Evolutionary conservation across 2,888 invertebrate species (phyloP).

Genomic region (Heterodera filipjevi): DNA sequence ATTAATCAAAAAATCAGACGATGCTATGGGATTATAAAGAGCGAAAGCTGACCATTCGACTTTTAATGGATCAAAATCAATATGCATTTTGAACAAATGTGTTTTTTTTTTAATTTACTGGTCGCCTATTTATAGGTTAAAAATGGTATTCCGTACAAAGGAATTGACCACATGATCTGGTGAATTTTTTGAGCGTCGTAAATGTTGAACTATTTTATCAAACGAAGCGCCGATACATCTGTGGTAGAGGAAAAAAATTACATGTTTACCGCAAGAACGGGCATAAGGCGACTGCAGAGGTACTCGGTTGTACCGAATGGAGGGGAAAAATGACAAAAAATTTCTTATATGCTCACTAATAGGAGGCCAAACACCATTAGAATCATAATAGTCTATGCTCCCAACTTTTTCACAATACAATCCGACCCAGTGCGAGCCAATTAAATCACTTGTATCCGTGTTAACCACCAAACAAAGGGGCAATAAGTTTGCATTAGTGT

Average conservation of each 20-base stretch:
- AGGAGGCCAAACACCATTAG: slow-evolving; percentile 19
- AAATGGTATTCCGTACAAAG: not conserved
- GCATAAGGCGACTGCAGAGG: slow-evolving; percentile 23
- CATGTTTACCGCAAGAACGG: slow-evolving; percentile 21
- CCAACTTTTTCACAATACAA: not conserved
- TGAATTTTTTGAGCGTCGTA: not conserved
- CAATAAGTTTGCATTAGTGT: not conserved
- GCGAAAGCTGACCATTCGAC: slow-evolving; percentile 14
- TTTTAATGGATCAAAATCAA: slow-evolving; percentile 15
- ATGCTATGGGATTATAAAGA: not conserved
- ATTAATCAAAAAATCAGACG: not conserved
- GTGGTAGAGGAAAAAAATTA: slow-evolving; percentile 20
- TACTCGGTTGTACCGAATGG: not conserved
- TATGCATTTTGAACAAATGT: too few relatives aligned
- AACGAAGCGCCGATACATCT: not conserved
- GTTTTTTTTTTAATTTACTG: not conserved
- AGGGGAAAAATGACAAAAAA: slow-evolving; percentile 14
- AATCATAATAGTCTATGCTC: slow-evolving; percentile 29
- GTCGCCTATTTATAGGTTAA: not conserved
- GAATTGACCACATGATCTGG: not conserved
- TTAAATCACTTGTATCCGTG: not conserved
- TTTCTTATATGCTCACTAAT: not conserved
- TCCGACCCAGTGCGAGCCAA: slow-evolving; percentile 30
- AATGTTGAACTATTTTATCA: not conserved
- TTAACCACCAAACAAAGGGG: slow-evolving; percentile 15